Conservation (phyloP, 2,888 invertebrate species). For the Scaptomyza reducta region DNA sequence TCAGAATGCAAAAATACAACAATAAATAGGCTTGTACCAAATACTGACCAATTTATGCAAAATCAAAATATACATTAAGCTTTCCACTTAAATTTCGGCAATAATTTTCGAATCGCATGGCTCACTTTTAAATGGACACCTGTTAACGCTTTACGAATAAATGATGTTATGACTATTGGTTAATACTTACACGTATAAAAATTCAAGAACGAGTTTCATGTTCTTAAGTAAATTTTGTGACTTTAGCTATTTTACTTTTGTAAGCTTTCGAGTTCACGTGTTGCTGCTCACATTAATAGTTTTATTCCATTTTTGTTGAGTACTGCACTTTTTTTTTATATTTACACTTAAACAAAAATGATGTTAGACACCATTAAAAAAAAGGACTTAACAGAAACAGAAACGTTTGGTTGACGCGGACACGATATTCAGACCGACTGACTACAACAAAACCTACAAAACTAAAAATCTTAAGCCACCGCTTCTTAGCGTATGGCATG, state of each 20-base stretch:
- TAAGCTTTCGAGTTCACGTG: neutral
- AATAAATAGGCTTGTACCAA: neutral
- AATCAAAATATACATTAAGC: neutral
- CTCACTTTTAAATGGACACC: constrained; percentile 21
- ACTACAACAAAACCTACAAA: constrained; percentile 31
- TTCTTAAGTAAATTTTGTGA: neutral
- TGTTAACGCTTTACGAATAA: constrained; percentile 18
- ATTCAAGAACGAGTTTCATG: neutral
- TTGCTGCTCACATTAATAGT: neutral
- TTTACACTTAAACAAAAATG: constrained; percentile 47
- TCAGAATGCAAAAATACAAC: neutral
- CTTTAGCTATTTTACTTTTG: neutral
- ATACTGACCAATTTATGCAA: neutral
- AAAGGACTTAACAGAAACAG: constrained; percentile 20
- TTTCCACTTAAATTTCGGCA: neutral
- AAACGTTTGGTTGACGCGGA: constrained; percentile 16
- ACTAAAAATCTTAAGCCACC: constrained; percentile 6
- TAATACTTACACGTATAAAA: constrained; percentile 26
- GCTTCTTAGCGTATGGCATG: constrained; percentile 33
- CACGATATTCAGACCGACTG: constrained; percentile 26
- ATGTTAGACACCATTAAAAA: constrained; percentile 21
- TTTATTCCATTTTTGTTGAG: neutral
- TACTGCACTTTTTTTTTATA: constrained; percentile 14
- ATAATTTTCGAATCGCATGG: neutral
- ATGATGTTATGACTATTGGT: neutral